Base-by-base conservation (phyloP, 1,140 invertebrate genomes). In the Hypsibius dujardini region DNA sequence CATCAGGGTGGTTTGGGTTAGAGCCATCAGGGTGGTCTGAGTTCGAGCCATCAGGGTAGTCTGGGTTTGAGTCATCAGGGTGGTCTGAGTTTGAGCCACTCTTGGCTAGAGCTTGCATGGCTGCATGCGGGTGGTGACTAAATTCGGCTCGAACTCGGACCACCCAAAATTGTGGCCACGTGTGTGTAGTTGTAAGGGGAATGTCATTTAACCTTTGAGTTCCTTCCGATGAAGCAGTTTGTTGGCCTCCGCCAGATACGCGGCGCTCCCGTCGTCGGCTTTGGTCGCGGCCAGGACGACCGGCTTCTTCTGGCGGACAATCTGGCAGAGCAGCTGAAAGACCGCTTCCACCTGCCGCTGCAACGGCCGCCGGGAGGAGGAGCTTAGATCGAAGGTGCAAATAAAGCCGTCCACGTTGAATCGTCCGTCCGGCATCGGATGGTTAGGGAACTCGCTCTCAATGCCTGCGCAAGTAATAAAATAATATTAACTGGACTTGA, bases 361-460 rank as follows among this genome's bases (percentile, higher is more conserved):
- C 28, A 59, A 28, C 59, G 40, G 67, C 59, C 2, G 72, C 1
- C 46, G 60, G 70, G 42, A 71, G 7, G 59, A 47, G n/a, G 14
- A 59, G 46, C 45, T 15, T 12, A 98, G 92, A 82, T 98, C 95
- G 79, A 96, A 97, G 28, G 94, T 86, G 78, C 93, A 93, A 40
- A 98, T 81, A 81, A 95, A 98, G 69, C 94, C 94, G 81, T 98
- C 95, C 69, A 98, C 89, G 75, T 85, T 87, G 46, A 96, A 82
- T 77, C 90, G 88, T 3, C 94, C 95, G 77, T 97, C 94, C 0
- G 92, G 90, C 78, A 98, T 83, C 45, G 93, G 82, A 79, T 89
- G 88, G 80, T 95, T 91, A 76, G 95, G 91, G 79, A 94, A 97
- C 78, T 95, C 90, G 79, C 90, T 92, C 79, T 96, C 92, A 75